Evolutionary conservation across 2,797 vertebrate genomes (phyloP).

Genomic region (Triplophysa yarkandensis): DNA sequence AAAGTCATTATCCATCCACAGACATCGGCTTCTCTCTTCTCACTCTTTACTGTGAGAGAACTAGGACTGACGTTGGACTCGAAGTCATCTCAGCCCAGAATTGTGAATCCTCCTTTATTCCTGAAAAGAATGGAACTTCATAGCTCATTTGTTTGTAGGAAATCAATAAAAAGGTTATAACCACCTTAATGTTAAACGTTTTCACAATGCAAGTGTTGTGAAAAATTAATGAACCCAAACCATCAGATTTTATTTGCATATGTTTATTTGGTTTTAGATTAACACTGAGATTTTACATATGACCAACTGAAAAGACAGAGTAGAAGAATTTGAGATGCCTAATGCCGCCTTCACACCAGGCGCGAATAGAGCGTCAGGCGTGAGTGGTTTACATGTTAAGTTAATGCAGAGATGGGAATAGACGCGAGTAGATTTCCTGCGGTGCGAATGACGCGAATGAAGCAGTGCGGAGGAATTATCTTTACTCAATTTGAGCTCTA

Average conservation of each 20-base stretch:
- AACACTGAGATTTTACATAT: too few relatives aligned
- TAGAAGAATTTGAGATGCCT: too few relatives aligned
- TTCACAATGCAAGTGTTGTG: background rate
- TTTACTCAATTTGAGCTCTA: too few relatives aligned
- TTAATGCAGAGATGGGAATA: too few relatives aligned
- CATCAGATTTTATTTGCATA: background rate
- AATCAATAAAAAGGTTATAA: background rate
- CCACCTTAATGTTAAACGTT: too few relatives aligned
- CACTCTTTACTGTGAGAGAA: constrained; percentile 25
- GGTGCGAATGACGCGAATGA: too few relatives aligned
- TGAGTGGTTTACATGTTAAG: too few relatives aligned
- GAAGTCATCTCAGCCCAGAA: constrained; percentile 27
- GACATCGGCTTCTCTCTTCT: constrained; percentile 30
- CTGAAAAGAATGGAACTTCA: constrained; percentile 45
- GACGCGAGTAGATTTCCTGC: too few relatives aligned
- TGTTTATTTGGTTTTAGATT: background rate
- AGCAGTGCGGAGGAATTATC: too few relatives aligned
- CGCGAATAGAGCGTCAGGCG: too few relatives aligned
- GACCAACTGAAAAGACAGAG: too few relatives aligned
- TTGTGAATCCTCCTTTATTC: constrained; percentile 44
- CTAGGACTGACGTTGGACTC: constrained; percentile 38
- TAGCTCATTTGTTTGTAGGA: constrained; percentile 18
- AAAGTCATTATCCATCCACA: constrained; percentile 27
- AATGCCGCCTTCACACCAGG: too few relatives aligned
- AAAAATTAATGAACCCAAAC: background rate